A percentile compares a stretch with the other conserved stretches of the same genome.
phyloP scores from a whole-genome alignment of 2,113 vertebrate genomes.

The Pygoscelis adeliae region DNA sequence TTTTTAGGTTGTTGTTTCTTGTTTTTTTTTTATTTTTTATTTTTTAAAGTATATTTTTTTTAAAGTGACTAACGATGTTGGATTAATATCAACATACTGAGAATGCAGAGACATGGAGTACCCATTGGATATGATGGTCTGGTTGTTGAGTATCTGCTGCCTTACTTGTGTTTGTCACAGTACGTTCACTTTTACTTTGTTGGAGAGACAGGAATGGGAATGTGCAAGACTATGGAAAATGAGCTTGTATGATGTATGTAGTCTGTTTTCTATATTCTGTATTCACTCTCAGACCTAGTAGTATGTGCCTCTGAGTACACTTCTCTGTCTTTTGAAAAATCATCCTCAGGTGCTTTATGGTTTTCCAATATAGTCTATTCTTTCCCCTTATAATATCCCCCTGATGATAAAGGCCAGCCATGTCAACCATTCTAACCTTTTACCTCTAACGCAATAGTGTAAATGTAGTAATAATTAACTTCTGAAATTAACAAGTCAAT shows the following conservation, averaged over 20 bases:
- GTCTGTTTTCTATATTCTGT: neutral
- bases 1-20: neutral
- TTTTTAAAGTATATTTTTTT: neutral
- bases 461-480: neutral
- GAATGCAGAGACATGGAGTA: neutral
- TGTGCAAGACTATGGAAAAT: neutral
- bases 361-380: neutral
- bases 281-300: neutral
- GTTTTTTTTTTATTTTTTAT: neutral
- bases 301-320: neutral
- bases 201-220: neutral
- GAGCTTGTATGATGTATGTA: neutral
- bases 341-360: neutral
- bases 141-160: neutral
- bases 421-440: neutral
- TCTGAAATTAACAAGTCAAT: neutral
- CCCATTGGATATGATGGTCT: neutral
- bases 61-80: neutral
- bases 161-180: neutral
- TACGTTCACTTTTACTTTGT: neutral
- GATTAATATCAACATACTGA: neutral
- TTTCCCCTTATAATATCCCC: neutral
- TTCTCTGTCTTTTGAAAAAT: neutral
- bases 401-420: neutral
- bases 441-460: neutral